Conservation (phyloP, 2,888 invertebrate genomes). For the Chironomus riparius region DNA sequence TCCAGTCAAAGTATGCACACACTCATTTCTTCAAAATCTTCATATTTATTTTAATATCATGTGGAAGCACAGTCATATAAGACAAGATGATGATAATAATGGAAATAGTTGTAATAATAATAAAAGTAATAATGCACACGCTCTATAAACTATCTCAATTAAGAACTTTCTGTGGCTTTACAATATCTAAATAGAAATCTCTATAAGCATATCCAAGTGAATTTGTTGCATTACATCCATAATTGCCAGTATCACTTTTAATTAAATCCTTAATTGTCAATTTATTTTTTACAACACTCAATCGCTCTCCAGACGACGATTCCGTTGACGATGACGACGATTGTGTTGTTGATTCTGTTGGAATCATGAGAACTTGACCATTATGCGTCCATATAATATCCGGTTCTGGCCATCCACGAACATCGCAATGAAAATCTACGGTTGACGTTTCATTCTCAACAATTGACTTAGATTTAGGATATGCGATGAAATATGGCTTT, state of each 20-base stretch:
- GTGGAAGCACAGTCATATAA: too few relatives aligned
- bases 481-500: not conserved
- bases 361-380: not conserved
- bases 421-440: not conserved
- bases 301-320: not conserved
- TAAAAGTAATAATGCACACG: too few relatives aligned
- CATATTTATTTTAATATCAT: too few relatives aligned
- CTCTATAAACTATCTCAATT: not conserved
- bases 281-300: slow-evolving; percentile 3
- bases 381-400: not conserved
- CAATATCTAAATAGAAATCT: slow-evolving; percentile 4
- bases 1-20: too few relatives aligned
- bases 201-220: not conserved
- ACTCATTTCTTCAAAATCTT: too few relatives aligned
- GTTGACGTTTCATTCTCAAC: not conserved
- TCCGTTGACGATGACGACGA: not conserved
- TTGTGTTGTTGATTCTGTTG: not conserved
- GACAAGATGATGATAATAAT: too few relatives aligned
- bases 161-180: not conserved
- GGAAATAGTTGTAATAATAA: too few relatives aligned
- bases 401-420: not conserved
- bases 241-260: slow-evolving; percentile 8
- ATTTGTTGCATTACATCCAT: slow-evolving; percentile 1
- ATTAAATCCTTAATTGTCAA: slow-evolving; percentile 1
- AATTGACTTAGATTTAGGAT: not conserved